phyloP scores from a whole-genome alignment of 2,888 invertebrate genomes.

The Cistogaster globosa region DNA sequence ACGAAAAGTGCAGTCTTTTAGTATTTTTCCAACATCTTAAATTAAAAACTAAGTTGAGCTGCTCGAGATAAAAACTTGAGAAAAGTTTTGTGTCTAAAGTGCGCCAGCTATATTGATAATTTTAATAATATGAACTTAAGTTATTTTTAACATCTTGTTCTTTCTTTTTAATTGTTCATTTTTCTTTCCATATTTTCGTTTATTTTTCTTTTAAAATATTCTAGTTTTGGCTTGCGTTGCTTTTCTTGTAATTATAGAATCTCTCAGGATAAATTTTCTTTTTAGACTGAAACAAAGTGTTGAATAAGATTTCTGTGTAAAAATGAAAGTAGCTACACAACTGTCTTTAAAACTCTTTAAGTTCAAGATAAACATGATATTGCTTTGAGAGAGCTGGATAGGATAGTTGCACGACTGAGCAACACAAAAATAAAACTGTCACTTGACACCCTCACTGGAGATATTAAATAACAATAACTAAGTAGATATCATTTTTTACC shows the following conservation, averaged over 20 bases:
- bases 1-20: constrained; percentile 7
- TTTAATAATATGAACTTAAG: constrained; percentile 50
- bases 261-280: constrained; percentile 28
- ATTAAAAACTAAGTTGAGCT: constrained; percentile 39
- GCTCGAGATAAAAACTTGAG: constrained; percentile 50
- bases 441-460: constrained; percentile 43
- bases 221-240: constrained; percentile 27
- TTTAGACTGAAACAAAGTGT: neutral
- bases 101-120: constrained; percentile 27
- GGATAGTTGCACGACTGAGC: neutral
- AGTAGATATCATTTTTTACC: too few relatives aligned
- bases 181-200: too few relatives aligned
- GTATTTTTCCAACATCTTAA: neutral
- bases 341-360: constrained; percentile 26
- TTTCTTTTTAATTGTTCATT: neutral
- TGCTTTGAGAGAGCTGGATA: constrained; percentile 4
- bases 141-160: constrained; percentile 27
- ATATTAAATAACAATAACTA: constrained; percentile 31
- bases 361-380: constrained; percentile 10
- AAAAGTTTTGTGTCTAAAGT: constrained; percentile 48
- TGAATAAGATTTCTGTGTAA: neutral
- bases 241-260: constrained; percentile 14
- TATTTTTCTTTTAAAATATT: neutral
- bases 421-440: constrained; percentile 31
- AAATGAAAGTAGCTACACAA: neutral